These are phyloP conservation scores for Pseudorasbora parva DNA, from an alignment of 2,113 vertebrate genomes.

Conservation along the genomic window DNA sequence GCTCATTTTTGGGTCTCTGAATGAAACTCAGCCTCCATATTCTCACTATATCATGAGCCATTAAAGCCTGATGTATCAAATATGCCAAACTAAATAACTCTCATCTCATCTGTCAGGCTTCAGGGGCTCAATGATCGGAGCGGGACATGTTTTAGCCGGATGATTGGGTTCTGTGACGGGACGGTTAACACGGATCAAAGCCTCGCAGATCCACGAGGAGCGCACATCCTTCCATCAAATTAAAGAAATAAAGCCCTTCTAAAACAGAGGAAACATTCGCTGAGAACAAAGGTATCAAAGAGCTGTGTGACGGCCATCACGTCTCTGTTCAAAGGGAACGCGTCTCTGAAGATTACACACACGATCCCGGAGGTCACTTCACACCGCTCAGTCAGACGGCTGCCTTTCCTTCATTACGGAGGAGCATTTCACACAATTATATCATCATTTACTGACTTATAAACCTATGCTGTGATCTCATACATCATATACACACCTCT, in stretches of 20 bases:
- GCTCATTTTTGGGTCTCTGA: too few relatives aligned
- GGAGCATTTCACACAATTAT: background rate
- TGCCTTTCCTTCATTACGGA: background rate
- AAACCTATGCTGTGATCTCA: background rate
- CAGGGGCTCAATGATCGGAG: too few relatives aligned
- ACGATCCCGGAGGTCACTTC: constrained; percentile 42
- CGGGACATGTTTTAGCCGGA: background rate
- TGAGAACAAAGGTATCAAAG: constrained; percentile 63
- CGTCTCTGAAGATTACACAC: constrained; percentile 57
- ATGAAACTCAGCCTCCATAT: too few relatives aligned
- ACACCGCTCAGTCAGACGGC: background rate
- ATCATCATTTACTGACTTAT: background rate
- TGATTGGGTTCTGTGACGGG: background rate
- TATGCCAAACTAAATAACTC: too few relatives aligned
- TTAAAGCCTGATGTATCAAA: too few relatives aligned
- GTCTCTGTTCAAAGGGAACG: background rate
- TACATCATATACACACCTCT: too few relatives aligned
- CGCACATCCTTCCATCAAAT: constrained; percentile 40
- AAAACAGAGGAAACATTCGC: constrained; percentile 42
- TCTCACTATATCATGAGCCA: too few relatives aligned
- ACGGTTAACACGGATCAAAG: constrained; percentile 65
- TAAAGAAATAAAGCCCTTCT: constrained; percentile 28
- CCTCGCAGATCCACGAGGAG: constrained; percentile 41
- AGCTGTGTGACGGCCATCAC: constrained; percentile 48
- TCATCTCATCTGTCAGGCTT: too few relatives aligned